A percentile compares a stretch with the other conserved stretches of the same genome.
These are phyloP conservation scores for Catharus minimus DNA, from an alignment of 2,113 vertebrate genomes.

Conservation along the genomic window DNA sequence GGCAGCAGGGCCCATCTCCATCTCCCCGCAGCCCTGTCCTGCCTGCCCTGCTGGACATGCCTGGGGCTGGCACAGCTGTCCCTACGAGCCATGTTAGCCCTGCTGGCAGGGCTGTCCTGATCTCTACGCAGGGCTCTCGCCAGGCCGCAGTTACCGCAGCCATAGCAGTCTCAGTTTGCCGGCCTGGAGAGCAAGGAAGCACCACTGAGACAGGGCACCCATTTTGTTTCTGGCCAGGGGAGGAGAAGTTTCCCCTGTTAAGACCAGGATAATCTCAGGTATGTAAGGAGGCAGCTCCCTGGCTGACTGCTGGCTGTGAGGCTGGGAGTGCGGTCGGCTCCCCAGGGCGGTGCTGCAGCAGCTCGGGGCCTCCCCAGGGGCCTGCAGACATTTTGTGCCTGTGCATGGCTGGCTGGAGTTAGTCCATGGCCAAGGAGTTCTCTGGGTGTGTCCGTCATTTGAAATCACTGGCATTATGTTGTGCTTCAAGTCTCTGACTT, in stretches of 20 bases:
- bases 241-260: neutral
- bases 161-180: neutral
- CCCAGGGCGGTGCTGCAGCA: neutral
- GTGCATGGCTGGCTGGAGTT: neutral
- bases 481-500: neutral
- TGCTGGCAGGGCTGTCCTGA: neutral
- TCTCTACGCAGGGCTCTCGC: neutral
- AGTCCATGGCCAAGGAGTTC: neutral
- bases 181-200: neutral
- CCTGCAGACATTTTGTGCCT: neutral
- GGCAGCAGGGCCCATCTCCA: fast-evolving
- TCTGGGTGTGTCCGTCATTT: neutral
- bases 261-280: neutral
- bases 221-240: fast-evolving
- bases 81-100: fast-evolving
- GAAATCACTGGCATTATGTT: neutral
- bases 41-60: neutral
- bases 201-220: fast-evolving
- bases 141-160: fast-evolving
- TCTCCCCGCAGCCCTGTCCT: neutral
- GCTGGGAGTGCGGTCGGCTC: fast-evolving
- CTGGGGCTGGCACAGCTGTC: neutral
- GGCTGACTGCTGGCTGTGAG: neutral
- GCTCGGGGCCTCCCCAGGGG: neutral
- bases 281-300: neutral